Conservation (phyloP, 2,113 vertebrate genomes). For the Saguinus midas region DNA sequence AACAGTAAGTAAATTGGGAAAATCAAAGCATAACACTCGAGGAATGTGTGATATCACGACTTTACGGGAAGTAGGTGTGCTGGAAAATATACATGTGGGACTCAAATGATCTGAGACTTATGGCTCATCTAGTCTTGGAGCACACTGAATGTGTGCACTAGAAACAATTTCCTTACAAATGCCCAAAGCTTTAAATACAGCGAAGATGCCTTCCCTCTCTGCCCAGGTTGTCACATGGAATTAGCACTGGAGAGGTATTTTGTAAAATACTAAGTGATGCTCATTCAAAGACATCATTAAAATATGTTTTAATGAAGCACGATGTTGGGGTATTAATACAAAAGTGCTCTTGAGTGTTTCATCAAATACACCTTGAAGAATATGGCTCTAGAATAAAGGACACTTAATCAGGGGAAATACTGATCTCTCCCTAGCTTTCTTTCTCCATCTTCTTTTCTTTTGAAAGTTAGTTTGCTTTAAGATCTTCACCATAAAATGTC, state of each 20-base stretch:
- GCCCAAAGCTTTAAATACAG: neutral
- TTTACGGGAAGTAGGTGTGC: neutral
- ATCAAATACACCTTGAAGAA: neutral
- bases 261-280: neutral
- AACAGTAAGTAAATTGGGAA: too few relatives aligned
- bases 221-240: neutral
- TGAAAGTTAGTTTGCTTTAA: neutral
- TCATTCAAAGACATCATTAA: neutral
- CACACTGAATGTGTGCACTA: neutral
- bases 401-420: neutral
- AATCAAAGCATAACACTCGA: neutral
- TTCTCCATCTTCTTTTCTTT: neutral
- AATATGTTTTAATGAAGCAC: neutral
- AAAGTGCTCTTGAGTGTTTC: neutral
- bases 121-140: neutral
- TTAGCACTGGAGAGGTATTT: neutral
- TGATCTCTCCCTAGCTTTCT: neutral
- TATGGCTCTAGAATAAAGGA: neutral
- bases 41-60: too few relatives aligned
- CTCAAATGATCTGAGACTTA: rapidly evolving
- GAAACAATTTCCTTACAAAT: neutral
- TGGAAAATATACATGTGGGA: rapidly evolving
- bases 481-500: neutral
- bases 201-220: neutral
- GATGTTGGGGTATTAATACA: neutral